Base-by-base conservation (phyloP, 2,888 invertebrate genomes). In the Cryptus viduatorius region DNA sequence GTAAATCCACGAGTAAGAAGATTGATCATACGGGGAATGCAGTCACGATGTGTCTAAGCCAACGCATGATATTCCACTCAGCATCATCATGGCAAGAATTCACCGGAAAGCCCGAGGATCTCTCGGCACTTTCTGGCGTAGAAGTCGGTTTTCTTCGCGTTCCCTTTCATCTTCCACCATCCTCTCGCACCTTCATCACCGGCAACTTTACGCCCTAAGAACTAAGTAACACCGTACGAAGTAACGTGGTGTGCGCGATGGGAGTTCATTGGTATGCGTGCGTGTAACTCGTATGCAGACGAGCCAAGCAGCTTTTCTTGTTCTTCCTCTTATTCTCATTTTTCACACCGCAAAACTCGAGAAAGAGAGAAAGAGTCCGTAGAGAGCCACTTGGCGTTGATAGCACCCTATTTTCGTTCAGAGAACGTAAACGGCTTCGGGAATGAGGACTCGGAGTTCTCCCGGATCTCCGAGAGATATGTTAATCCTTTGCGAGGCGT, bases 151-250 rank as follows among this genome's bases (percentile, higher is more conserved):
- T 56, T 19, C 59, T 19, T 12, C 83, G 80, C 83, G 72, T 87
- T 87, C 83, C 86, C 87, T 87, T 87, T 87, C 87, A 87, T 87
- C 86, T 87, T 79, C 79, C 53, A 75, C 81, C 81, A 79, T 75
- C 84, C 84, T 50, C 82, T 59, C 76, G 75, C 69, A 79, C 71
- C 82, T 84, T 84, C 79, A 84, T 84, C 84, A 71, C 79, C 84
- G 79, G 76, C 76, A 84, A 83, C 82, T 82, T 82, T 73, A 79
- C 84, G 79, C 84, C 59, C 53, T 24, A 48, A 79, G 76, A 82
- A 84, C 37, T 37, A 8, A 37, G 37, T 37, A 82, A 48, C 64
- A 4, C 72, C 69, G 73, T 53, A 37, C 37, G 77, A 85, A 86
- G 1, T 8, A 37, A 5, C 4, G 37, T 5, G 37, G 37, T 37